Base-by-base conservation (phyloP, 2,113 vertebrate genomes). In the Proteles cristata region DNA sequence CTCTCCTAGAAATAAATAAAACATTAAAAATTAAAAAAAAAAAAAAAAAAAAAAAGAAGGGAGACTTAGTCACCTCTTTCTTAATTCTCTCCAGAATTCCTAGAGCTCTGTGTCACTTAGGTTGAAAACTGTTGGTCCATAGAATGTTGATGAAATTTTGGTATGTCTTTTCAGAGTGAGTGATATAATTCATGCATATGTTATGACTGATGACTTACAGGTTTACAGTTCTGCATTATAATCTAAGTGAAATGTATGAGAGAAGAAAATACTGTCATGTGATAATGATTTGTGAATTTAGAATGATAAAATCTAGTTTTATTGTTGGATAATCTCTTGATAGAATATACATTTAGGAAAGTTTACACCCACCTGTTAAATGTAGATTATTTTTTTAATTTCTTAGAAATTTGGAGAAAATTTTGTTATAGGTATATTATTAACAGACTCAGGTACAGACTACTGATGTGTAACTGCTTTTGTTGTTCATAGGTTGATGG, bases 401-500 rank as follows among this genome's bases (percentile, higher is more conserved):
- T 84, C 50, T 96, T 84, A n/a, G 65, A 97, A 97, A 83, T 50
- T 80, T 90, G 35, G 8, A 28, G 4, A 26, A 91, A 48, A 35
- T 88, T 92, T 95, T 86, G 15, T 97, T 93, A 50, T 39, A 84
- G 7, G 28, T 81, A 3, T 94, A 2, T 87, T 65, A 79, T 35
- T 97, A 69, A 31, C 14, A 15, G 39, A 39, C 28, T 94, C 14
- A 66, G 10, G 17, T 33, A 55, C 48, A 63, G 31, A 88, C 53
- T 89, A 45, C 73, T 96, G 48, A 93, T 87, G 1, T 92, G 3
- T 61, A 85, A 55, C 96, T 88, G 26, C 83, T 94, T 98, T 90
- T 97, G 45, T 96, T 89, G 69, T 98, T 74, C 84, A 33, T 88
- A 99, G 99, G 99, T 99, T 86, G 99, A 99, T 95, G 99, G 99